Percentiles rank a stretch among this genome's conserved stretches.
Evolutionary conservation across 2,113 vertebrate genomes (phyloP).

Genomic region (Fulmarus glacialis): DNA sequence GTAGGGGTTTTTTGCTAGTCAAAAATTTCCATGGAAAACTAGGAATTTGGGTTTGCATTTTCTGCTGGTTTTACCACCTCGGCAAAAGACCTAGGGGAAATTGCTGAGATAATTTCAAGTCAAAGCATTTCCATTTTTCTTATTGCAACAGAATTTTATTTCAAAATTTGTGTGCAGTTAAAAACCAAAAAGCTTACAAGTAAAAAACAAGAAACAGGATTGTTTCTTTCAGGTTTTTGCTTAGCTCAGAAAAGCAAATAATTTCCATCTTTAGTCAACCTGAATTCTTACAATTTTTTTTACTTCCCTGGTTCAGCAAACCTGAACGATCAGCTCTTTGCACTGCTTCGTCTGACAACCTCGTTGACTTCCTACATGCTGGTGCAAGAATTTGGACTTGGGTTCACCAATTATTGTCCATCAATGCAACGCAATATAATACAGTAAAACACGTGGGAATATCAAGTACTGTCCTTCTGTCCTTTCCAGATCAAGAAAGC

Average conservation of each 20-base stretch:
- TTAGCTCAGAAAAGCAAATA: background rate
- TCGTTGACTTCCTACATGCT: background rate
- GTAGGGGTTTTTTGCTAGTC: background rate
- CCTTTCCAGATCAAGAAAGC: background rate
- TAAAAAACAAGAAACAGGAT: background rate
- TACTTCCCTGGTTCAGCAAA: background rate
- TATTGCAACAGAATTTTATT: constrained; percentile 24
- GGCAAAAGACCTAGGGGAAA: background rate
- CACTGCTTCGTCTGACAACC: background rate
- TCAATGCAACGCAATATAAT: background rate
- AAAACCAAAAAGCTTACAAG: background rate
- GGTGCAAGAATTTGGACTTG: background rate
- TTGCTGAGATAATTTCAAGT: constrained; percentile 16
- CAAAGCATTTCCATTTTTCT: background rate
- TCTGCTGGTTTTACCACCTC: background rate
- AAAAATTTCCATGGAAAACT: background rate
- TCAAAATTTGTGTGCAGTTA: background rate
- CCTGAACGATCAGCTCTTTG: background rate
- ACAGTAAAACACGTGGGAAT: background rate
- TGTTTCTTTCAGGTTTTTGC: background rate
- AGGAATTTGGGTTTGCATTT: background rate
- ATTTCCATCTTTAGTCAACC: constrained; percentile 15
- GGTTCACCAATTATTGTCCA: background rate
- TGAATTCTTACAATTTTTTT: background rate
- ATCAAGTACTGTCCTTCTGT: background rate